These are phyloP conservation scores for Gephyroberyx darwinii DNA, from an alignment of 2,797 vertebrate species.

Conservation along the genomic window DNA sequence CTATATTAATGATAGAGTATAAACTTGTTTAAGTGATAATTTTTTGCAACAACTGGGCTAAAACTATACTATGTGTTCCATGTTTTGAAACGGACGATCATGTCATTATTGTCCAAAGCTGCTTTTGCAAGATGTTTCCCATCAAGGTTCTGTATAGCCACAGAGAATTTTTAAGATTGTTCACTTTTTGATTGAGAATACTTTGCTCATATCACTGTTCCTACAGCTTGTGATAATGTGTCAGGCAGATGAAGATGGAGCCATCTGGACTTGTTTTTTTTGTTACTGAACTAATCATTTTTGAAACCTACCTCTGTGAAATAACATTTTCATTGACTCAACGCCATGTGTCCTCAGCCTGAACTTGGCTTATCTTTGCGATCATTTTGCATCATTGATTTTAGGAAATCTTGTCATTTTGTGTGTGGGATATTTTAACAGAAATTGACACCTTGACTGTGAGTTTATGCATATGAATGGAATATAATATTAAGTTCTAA, in stretches of 20 bases:
- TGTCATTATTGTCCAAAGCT: not conserved
- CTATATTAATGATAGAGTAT: too few species aligned
- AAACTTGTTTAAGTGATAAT: not conserved
- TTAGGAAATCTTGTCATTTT: not conserved
- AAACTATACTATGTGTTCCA: not conserved
- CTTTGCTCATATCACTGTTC: not conserved
- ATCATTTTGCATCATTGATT: constrained; percentile 1
- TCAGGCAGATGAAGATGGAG: not conserved
- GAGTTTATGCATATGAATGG: not conserved
- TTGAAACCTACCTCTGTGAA: constrained; percentile 12
- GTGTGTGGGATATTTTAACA: not conserved
- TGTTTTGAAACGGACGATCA: not conserved
- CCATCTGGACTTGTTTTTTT: not conserved
- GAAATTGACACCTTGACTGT: not conserved
- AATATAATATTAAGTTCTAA: not conserved
- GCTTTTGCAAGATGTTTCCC: constrained; percentile 1
- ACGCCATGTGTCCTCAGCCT: too few species aligned
- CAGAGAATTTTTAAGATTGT: not conserved
- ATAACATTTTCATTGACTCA: not conserved
- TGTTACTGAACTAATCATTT: not conserved
- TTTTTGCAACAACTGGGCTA: not conserved
- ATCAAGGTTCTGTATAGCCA: not conserved
- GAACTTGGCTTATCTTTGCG: not conserved
- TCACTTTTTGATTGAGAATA: not conserved
- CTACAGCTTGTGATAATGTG: not conserved